Percentiles rank a stretch among this genome's conserved stretches.
These are phyloP conservation scores for Hippocampus guttulatus DNA, from an alignment of 2,113 vertebrate genomes.

Conservation along the genomic window DNA sequence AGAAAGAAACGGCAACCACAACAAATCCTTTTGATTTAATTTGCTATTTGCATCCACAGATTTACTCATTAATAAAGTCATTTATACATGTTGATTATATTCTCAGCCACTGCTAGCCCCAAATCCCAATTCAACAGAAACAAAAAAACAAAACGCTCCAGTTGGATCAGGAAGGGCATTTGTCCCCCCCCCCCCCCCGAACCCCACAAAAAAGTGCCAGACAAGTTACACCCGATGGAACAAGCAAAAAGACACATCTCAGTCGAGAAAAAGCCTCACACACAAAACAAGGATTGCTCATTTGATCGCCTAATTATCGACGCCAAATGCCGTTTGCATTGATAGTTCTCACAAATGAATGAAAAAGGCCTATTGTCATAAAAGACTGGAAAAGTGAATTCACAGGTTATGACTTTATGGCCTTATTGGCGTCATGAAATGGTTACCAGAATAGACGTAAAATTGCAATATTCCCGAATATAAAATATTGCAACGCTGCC, in stretches of 20 bases:
- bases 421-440: background rate
- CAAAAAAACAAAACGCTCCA: too few species aligned
- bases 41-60: background rate
- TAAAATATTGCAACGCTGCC: background rate
- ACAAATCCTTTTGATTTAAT: constrained; percentile 4
- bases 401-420: background rate
- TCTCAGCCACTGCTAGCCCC: too few species aligned
- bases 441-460: background rate
- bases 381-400: background rate
- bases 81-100: too few species aligned
- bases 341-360: background rate
- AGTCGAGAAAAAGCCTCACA: background rate
- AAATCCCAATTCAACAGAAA: too few species aligned
- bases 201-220: background rate
- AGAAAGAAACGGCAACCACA: constrained; percentile 81
- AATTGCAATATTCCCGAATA: background rate
- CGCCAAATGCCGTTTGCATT: background rate
- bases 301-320: background rate
- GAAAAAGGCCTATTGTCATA: background rate
- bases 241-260: background rate
- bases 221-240: too few species aligned
- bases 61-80: background rate
- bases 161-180: too few species aligned
- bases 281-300: background rate
- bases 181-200: too few species aligned